Conservation (phyloP, 2,888 invertebrate genomes). For the Plebejus anna region DNA sequence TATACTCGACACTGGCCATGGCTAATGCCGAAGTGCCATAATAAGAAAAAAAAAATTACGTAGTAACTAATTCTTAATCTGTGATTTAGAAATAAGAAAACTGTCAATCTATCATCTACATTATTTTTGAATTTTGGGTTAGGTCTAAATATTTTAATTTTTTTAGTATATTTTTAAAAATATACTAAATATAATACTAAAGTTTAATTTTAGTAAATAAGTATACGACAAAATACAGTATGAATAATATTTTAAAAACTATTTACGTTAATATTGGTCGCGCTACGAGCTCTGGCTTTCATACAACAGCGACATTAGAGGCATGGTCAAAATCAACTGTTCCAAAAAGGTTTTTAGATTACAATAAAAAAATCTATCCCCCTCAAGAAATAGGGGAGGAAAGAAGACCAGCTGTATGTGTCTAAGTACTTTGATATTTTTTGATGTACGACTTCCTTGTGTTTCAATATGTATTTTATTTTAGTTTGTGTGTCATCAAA, state of each 20-base stretch:
- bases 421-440: not conserved
- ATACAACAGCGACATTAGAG: constrained; percentile 49
- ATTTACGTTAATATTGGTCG: constrained; percentile 30
- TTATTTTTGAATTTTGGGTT: too few relatives aligned
- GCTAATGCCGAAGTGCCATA: too few relatives aligned
- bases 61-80: too few relatives aligned
- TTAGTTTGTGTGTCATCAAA: constrained; percentile 93
- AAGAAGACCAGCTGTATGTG: constrained; percentile 90
- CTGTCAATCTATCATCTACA: too few relatives aligned
- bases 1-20: too few relatives aligned
- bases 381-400: constrained; percentile 87
- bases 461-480: constrained; percentile 41
- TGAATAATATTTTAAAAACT: constrained; percentile 38
- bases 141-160: too few relatives aligned
- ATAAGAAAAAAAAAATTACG: too few relatives aligned
- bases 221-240: constrained; percentile 19
- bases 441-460: not conserved
- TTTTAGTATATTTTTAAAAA: too few relatives aligned
- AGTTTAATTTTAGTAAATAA: not conserved
- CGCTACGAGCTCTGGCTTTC: constrained; percentile 43
- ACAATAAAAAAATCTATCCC: constrained; percentile 89
- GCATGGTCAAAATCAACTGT: constrained; percentile 60
- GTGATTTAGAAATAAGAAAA: too few relatives aligned
- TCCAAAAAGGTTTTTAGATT: constrained; percentile 80
- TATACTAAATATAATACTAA: too few relatives aligned